Evolutionary conservation across 2,888 invertebrate genomes (phyloP), one percentile per base, ranked within the genome.

Genomic region (Clanis bilineata): DNA sequence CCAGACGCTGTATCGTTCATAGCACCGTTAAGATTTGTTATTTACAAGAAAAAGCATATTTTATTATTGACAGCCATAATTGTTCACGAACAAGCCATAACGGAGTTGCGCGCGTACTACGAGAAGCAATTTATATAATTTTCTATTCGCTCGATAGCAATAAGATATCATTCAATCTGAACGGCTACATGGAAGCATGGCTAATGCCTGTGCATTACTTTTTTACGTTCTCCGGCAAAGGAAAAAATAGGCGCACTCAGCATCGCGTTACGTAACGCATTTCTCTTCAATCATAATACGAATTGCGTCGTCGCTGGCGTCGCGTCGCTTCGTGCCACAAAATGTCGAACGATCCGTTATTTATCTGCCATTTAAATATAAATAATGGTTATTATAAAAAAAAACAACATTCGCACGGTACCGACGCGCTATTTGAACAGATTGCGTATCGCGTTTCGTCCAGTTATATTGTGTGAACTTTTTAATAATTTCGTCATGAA

Each of bases 61-160:
- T 58, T 45, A 47, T 58, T 58, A 58, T 45, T 58, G 58, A 36
- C 45, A 58, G 45, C 36, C 28, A 76, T 83, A 81, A 85, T 83
- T 82, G 83, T 82, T 77, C 79, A 80, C 80, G 80, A 80, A 68
- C 70, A 70, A 65, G 60, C 72, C 75, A 76, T 74, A 77, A 78
- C 57, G 23, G 32, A 41, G 22, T 62, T 36, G 63, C 18, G 64
- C 69, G 80, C 79, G 80, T 80, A 83, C 77, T 77, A 75, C 82
- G 75, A 82, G 82, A 79, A 83, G 84, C 83, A 83, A 85, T 85
- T 86, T 84, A 84, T 85, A 81, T 83, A 84, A 83, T 86, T 85
- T 84, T 80, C 81, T 83, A 84, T 85, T 82, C 80, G 79, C 76
- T 77, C 79, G 80, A 85, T 84, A 73, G 76, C 77, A 77, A 78